Base-by-base conservation (phyloP, 1,140 invertebrate genomes). In the Drosophila oshimai region DNA sequence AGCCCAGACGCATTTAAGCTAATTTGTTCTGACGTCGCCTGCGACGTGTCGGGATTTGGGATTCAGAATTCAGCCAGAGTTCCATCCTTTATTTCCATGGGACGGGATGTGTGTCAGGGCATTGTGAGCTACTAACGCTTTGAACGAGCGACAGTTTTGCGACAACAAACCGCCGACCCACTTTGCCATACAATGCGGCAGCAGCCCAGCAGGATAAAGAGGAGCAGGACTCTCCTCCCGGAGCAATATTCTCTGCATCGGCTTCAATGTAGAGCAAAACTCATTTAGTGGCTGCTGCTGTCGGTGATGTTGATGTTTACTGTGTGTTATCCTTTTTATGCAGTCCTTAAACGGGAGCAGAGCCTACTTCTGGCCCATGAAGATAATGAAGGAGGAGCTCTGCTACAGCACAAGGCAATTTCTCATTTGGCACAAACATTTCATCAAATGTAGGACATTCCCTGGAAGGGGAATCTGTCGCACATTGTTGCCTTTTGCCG, bases 231-330 rank as follows among this genome's bases (percentile, higher is more conserved):
- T 20, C 9, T 18, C 46, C 46, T 34, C 28, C 28, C 24, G 20
- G 29, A 9, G 39, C 12, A 24, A 10, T 20, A 20, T 44, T 22
- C 20, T 24, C 46, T 53, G 57, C 41, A 64, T 57, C 57, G 29
- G n/a, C 61, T 29, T 67, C 62, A 67, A 67, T 67, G 62, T 50
- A 65, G 62, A 65, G 62, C 60, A 41, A 67, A 67, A 50, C 62
- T 67, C 62, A 65, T 65, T 67, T 67, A 67, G 60, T 67, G 31
- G 61, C 61, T 62, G 54, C 58, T 62, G 54, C 13, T 17, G 33
- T 24, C n/a, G n/a, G n/a, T 55, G 53, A 20, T 46, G 26, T 13
- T 61, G 60, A 36, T 65, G 60, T 50, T 67, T 67, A 65, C 62
- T 65, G 60, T 65, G 60, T 65, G 61, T 50, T 65, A 67, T 67